A percentile compares a stretch with the other conserved stretches of the same genome.
Conservation (phyloP, 2,797 vertebrate species). For the Poeciliopsis presidionis region DNA sequence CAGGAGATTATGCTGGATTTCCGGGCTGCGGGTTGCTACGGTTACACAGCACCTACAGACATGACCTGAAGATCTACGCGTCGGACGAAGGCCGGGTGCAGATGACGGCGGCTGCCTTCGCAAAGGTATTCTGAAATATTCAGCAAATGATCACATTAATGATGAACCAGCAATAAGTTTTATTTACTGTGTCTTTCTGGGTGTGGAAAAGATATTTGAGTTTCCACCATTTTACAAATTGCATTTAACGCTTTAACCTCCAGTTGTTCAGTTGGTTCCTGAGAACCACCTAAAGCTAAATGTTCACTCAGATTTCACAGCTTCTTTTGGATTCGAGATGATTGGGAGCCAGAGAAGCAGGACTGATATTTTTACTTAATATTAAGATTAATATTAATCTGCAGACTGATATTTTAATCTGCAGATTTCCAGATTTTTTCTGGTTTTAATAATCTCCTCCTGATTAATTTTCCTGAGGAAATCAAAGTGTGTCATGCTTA, state of each 20-base stretch:
- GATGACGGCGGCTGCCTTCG: slow-evolving; percentile 98
- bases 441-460: no score
- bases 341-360: no score
- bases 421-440: no score
- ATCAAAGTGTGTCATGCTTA: no score
- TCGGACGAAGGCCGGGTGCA: slow-evolving; percentile 97
- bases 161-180: neutral
- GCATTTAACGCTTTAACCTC: neutral
- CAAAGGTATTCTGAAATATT: slow-evolving; percentile 84
- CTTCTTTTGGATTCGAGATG: neutral
- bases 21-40: slow-evolving; percentile 96
- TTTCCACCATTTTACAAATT: neutral
- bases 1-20: slow-evolving; percentile 98
- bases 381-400: no score
- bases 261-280: neutral
- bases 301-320: neutral
- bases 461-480: no score
- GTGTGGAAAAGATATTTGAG: neutral
- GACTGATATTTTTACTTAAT: no score
- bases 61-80: slow-evolving; percentile 98
- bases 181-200: neutral
- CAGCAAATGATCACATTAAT: neutral
- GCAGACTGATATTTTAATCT: no score
- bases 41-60: slow-evolving; percentile 96
- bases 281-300: neutral